Conservation (phyloP, 2,797 vertebrate species). For the Vipera ursinii region DNA sequence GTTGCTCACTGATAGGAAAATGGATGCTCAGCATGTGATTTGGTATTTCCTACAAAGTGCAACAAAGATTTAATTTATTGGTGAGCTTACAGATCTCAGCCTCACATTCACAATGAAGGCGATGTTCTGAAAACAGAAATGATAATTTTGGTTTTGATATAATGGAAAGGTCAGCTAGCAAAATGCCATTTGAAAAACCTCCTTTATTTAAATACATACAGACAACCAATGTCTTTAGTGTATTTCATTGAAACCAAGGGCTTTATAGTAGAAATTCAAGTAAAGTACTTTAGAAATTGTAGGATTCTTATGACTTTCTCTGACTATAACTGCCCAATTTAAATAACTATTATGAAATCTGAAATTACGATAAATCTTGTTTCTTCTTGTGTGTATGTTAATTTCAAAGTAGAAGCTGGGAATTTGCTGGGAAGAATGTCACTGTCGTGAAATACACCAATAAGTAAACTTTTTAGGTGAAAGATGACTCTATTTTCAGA, state of each 20-base stretch:
- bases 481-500: slow-evolving; percentile 48
- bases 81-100: slow-evolving; percentile 21
- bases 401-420: slow-evolving; percentile 39
- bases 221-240: slow-evolving; percentile 20
- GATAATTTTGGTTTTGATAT: slow-evolving; percentile 1
- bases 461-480: slow-evolving; percentile 56
- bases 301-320: neutral
- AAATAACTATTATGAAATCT: slow-evolving; percentile 36
- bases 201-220: slow-evolving; percentile 10
- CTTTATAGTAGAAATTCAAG: slow-evolving; percentile 18
- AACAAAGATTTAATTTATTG: slow-evolving; percentile 38
- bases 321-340: slow-evolving; percentile 19
- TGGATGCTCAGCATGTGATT: neutral
- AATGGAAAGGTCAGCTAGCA: slow-evolving; percentile 15
- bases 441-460: slow-evolving; percentile 52
- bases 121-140: slow-evolving; percentile 23
- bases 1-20: slow-evolving; percentile 36
- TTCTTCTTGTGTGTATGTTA: slow-evolving; percentile 45
- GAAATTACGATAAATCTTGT: slow-evolving; percentile 44
- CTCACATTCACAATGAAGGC: neutral
- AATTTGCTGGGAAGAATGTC: slow-evolving; percentile 41
- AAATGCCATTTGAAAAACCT: neutral
- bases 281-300: slow-evolving; percentile 40
- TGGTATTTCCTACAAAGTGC: slow-evolving; percentile 44
- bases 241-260: slow-evolving; percentile 19